Evolutionary conservation across 2,797 vertebrate species (phyloP), one percentile per base, ranked within the genome.

Genomic region (Oceanodroma leucorhoa): DNA sequence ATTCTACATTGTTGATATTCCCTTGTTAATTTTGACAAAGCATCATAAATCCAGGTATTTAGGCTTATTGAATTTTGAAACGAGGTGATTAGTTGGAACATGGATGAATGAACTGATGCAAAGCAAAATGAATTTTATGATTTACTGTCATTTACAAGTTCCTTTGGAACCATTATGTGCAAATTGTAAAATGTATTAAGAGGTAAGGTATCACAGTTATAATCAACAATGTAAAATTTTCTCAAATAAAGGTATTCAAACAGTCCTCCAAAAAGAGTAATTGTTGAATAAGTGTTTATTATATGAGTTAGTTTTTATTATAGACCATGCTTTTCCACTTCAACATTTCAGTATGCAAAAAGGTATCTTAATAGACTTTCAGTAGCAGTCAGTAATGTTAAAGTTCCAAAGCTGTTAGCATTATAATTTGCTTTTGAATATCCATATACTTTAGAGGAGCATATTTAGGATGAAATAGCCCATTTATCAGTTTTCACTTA

Each of bases 11-110:
- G 97, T 98, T 97, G 97, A 89, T 98, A 97, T 97, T 98, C 97
- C 97, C 97, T 91, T 96, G 98, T 97, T 97, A 97, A 95, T 97
- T 98, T 95, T 98, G 97, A 98, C 98, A 98, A 98, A 98, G 97
- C 92, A 90, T 97, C 98, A 98, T 98, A 98, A 98, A 98, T 98
- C 97, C 97, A 98, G 98, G 98, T 98, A 98, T 98, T 98, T 98
- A 98, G 97, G 97, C 96, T 98, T 98, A 98, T 98, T 98, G 98
- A 98, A 98, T 98, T 98, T 98, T 98, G 97, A 98, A 98, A 98
- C 98, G 95, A 98, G 98, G 98, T 98, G 98, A 98, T 98, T 98
- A 98, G 97, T 97, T 92, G 97, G 95, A 78, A 76, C 97, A 97
- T 94, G 96, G 97, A 97, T 97, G 97, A 98, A 98, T 98, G 97